phyloP scores from a whole-genome alignment of 2,888 invertebrate genomes.

The Mythimna loreyi region DNA sequence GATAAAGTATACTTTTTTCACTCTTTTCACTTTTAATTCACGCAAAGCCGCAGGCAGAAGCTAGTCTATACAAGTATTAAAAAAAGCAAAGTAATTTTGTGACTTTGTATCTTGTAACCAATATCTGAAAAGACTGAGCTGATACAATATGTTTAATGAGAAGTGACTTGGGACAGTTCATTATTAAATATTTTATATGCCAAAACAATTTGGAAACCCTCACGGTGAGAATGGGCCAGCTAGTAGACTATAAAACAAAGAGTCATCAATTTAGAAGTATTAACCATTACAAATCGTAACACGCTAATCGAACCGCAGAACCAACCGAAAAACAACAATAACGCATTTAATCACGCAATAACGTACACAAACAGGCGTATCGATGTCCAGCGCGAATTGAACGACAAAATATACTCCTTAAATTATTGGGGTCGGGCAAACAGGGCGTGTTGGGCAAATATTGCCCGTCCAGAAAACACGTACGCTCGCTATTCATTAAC shows the following conservation, averaged over 20 bases:
- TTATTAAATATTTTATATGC: no score
- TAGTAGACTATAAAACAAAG: neutral
- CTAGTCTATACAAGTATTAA: no score
- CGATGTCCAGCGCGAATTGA: constrained; percentile 74
- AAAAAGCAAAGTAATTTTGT: no score
- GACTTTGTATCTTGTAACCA: no score
- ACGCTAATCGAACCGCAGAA: constrained; percentile 24
- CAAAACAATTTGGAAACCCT: no score
- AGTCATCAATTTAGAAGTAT: neutral
- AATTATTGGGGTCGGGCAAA: constrained; percentile 80
- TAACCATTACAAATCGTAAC: constrained; percentile 26
- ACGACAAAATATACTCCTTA: constrained; percentile 79
- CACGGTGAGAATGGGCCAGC: no score
- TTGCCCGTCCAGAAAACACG: constrained; percentile 73
- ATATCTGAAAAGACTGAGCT: no score
- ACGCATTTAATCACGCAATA: constrained; percentile 73
- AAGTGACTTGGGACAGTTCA: no score
- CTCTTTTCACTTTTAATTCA: no score
- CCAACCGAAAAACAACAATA: constrained; percentile 65
- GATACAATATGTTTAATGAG: no score
- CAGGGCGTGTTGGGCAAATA: constrained; percentile 74
- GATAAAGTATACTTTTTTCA: no score
- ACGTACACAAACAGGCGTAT: constrained; percentile 69
- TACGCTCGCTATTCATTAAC: constrained; percentile 77
- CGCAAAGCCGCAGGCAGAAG: no score